Base-by-base conservation (phyloP, 2,888 invertebrate species). In the Cremastinae sp. region DNA sequence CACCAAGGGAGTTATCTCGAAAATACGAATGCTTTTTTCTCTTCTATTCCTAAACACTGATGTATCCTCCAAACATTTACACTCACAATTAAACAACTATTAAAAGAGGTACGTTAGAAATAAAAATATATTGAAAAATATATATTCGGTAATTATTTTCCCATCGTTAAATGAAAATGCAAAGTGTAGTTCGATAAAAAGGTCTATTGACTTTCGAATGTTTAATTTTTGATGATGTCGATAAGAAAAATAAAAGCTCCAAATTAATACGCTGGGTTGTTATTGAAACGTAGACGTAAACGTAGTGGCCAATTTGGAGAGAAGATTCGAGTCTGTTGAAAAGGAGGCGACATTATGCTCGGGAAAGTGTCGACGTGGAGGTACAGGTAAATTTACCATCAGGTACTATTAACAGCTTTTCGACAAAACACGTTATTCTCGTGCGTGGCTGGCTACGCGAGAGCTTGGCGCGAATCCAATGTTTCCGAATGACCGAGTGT, bases 401-500 rank as follows among this genome's bases (percentile, higher is more conserved):
- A 77, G 79, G 72, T 78, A 78, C 81, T 79, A 84, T 84, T 84
- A 82, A 85, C 84, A 82, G 82, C 78, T 81, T n/a, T n/a, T 75
- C 79, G 78, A 69, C 78, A 80, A 83, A 83, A 82, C 81, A 82
- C 82, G 79, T 79, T 80, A 73, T 79, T 80, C 83, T 76, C 76
- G 73, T 71, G 78, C 68, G 74, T 71, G 66, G 62, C 69, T 59
- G 70, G 78, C 73, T 72, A 62, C 70, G 74, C 65, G 74, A 65
- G 76, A 74, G 79, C 79, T 83, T 86, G 85, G 85, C 85, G 79
- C 80, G 76, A 78, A 80, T 83, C 85, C 85, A 86, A 79, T 78
- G 75, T 75, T 86, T 84, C 82, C 83, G 81, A 79, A 81, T 79
- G 77, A 81, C 62, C 81, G 81, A 69, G 78, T 81, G 80, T 77